Percentiles rank a stretch among this genome's conserved stretches.
These are phyloP conservation scores for Rhadina sibilatrix DNA, from an alignment of 2,113 vertebrate species.

Conservation along the genomic window DNA sequence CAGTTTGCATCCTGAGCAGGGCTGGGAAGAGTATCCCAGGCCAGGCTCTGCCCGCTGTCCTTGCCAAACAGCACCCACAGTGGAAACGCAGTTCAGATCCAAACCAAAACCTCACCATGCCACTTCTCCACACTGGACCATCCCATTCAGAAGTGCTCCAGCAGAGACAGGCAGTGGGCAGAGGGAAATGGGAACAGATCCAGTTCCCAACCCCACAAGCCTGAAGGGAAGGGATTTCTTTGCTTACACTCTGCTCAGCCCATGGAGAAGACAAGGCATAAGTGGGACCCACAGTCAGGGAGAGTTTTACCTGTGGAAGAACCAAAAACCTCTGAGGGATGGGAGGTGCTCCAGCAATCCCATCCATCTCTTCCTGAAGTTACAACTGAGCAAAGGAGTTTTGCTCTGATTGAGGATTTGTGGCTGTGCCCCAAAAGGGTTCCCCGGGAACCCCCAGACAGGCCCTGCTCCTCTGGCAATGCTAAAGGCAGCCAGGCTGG, in stretches of 20 bases:
- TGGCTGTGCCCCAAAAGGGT: background rate
- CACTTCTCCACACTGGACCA: background rate
- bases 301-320: background rate
- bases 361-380: background rate
- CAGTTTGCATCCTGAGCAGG: background rate
- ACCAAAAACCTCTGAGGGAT: background rate
- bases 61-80: no score
- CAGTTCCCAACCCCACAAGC: background rate
- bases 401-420: background rate
- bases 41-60: background rate
- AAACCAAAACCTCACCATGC: fast-evolving
- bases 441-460: background rate
- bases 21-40: background rate
- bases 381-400: background rate
- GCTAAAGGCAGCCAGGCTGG: background rate
- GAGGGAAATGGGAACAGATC: background rate
- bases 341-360: background rate
- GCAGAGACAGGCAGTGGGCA: background rate
- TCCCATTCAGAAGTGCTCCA: fast-evolving
- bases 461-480: background rate
- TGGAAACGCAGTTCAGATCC: background rate
- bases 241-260: background rate
- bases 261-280: background rate
- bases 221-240: background rate
- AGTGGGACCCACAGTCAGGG: background rate